phyloP scores from a whole-genome alignment of 2,113 vertebrate genomes.

The Cacatua alba region DNA sequence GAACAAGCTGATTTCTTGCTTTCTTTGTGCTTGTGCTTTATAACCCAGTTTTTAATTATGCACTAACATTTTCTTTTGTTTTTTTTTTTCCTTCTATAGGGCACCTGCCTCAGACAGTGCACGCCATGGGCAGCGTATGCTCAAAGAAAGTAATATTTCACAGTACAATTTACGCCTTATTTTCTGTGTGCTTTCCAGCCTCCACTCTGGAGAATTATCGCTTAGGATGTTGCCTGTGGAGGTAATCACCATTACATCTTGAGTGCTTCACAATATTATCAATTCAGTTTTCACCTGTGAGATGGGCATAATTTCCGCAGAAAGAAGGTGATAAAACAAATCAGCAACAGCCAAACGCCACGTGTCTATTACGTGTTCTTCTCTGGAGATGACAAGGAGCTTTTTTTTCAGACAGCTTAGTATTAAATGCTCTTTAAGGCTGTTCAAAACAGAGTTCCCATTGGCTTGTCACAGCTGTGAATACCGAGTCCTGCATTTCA shows the following conservation, averaged over 20 bases:
- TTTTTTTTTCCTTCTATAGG: neutral
- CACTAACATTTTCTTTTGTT: neutral
- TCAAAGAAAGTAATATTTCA: neutral
- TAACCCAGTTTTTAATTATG: conserved; percentile 35
- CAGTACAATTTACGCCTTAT: neutral
- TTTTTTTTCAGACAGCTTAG: neutral
- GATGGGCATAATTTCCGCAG: neutral
- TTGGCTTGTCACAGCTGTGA: neutral
- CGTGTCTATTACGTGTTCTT: neutral
- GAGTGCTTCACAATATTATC: neutral
- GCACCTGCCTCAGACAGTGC: neutral
- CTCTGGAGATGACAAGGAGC: neutral
- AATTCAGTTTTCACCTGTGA: neutral
- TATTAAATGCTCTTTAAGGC: neutral
- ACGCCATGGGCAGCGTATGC: neutral
- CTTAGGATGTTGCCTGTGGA: neutral
- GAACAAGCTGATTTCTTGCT: conserved; percentile 20
- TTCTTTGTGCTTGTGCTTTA: conserved; percentile 21
- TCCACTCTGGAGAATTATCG: neutral
- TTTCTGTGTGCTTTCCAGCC: neutral
- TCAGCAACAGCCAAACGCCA: neutral
- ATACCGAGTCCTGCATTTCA: neutral
- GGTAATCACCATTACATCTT: neutral
- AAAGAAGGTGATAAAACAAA: neutral
- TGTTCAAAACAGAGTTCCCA: neutral